Evolutionary conservation across 2,797 vertebrate species (phyloP).

Genomic region (Poliocrania exsul): DNA sequence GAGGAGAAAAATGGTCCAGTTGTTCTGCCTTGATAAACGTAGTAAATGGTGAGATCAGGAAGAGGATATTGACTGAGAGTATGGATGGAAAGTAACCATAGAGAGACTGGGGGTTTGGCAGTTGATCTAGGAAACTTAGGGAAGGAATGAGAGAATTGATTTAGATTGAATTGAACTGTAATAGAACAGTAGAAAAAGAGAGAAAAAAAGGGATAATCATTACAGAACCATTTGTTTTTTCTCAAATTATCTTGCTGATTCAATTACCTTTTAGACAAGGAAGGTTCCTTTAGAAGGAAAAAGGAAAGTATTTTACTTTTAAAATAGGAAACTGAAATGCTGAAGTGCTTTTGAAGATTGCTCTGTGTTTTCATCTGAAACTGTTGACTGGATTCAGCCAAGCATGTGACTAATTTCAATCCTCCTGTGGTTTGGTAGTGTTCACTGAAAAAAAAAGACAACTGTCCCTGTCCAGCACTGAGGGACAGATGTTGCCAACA

Average conservation of each 20-base stretch:
- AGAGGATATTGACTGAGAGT: not conserved
- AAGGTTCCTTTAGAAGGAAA: not conserved
- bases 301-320: not conserved
- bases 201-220: not conserved
- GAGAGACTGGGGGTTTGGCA: not conserved
- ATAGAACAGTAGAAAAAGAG: not conserved
- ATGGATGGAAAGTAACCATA: not conserved
- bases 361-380: not conserved
- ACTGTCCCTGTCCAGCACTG: not conserved
- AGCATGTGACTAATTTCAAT: not conserved
- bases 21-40: not conserved
- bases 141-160: not conserved
- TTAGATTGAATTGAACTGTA: not conserved
- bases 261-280: not conserved
- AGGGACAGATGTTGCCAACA: not conserved
- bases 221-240: not conserved
- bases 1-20: not conserved
- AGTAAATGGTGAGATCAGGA: not conserved
- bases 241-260: not conserved
- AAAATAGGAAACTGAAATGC: not conserved
- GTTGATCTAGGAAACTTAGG: not conserved
- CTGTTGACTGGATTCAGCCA: not conserved
- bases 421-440: not conserved
- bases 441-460: not conserved
- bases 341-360: not conserved